Evolutionary conservation across 2,888 invertebrate species (phyloP), one percentile per base, ranked within the genome.

Genomic region (Torymus texanus): DNA sequence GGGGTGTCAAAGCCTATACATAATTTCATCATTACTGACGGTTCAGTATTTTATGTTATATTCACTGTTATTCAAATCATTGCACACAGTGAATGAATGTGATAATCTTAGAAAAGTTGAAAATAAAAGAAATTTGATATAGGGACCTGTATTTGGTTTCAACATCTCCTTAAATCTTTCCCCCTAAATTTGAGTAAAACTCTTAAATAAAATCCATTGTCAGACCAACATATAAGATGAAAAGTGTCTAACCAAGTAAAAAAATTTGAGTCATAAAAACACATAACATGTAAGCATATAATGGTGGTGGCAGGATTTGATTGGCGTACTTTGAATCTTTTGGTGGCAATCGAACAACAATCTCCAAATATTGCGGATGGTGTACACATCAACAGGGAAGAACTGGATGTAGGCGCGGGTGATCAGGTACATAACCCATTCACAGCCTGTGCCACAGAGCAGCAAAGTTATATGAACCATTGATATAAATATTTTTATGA

Each of bases 241-340:
- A 70, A 29, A 58, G 62, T 8, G 71, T 61, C 8, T 66, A 75
- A 62, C 56, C 50, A 66, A 67, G 59, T 16, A 80, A 73, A 75
- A 75, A 79, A 68, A 41, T 50, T 53, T 83, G 83, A 82, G 56
- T 61, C n/a, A 78, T 84, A 84, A 85, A 83, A 85, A 84, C 83
- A 84, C 86, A 83, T 88, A 88, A 88, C 84, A 41, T 41, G 85
- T 85, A 87, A 87, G 86, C 84, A 83, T 89, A 85, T 89, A 86
- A 88, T 90, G 88, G 85, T 90, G 88, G 88, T 90, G 88, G 87
- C 89, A 98, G 98, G 98, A 93, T 99, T 99, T 94, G 99, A 99
- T 95, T 98, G 97, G 95, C 97, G 97, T 92, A 99, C 99, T 87
- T 96, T 98, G 93, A 99, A 99, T 93, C 96, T 99, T 88, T 94